Percentiles rank a stretch among this genome's conserved stretches.
Evolutionary conservation across 2,797 vertebrate genomes (phyloP).

Genomic region (Epinephelus awoara): DNA sequence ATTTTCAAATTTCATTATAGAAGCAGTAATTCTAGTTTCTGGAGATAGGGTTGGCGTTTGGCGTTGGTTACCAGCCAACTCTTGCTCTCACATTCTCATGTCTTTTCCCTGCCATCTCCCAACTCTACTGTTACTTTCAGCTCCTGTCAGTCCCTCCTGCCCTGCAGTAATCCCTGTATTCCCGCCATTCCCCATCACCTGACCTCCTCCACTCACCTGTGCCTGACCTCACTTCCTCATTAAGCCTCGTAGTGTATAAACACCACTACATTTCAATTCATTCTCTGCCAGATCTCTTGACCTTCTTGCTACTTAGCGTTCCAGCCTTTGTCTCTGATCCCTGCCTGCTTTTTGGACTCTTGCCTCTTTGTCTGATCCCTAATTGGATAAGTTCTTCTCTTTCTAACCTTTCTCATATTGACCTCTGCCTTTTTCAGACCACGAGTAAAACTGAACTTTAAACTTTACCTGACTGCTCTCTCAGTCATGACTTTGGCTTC

Average conservation of each 20-base stretch:
- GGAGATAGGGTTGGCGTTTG: too few relatives aligned
- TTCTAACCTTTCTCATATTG: not conserved
- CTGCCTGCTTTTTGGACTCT: not conserved
- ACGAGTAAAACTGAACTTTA: not conserved
- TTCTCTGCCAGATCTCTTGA: not conserved
- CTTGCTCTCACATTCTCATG: too few relatives aligned
- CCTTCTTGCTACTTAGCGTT: not conserved
- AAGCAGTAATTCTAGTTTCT: too few relatives aligned
- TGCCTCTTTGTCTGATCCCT: slow-evolving; percentile 6
- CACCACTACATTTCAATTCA: not conserved
- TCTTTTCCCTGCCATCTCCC: not conserved
- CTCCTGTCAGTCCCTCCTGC: too few relatives aligned
- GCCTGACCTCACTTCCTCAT: not conserved
- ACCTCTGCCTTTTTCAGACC: not conserved
- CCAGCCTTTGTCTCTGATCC: not conserved
- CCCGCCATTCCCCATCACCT: too few relatives aligned
- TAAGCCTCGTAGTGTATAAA: not conserved
- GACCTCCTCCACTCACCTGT: not conserved
- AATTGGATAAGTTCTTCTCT: not conserved
- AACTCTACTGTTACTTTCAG: too few relatives aligned
- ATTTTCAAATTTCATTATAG: too few relatives aligned
- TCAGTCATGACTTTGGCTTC: too few relatives aligned
- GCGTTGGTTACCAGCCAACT: too few relatives aligned
- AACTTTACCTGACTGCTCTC: not conserved
- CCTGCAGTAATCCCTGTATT: too few relatives aligned